Evolutionary conservation across 2,888 invertebrate species (phyloP).

Genomic region (Cephus nigrinus): DNA sequence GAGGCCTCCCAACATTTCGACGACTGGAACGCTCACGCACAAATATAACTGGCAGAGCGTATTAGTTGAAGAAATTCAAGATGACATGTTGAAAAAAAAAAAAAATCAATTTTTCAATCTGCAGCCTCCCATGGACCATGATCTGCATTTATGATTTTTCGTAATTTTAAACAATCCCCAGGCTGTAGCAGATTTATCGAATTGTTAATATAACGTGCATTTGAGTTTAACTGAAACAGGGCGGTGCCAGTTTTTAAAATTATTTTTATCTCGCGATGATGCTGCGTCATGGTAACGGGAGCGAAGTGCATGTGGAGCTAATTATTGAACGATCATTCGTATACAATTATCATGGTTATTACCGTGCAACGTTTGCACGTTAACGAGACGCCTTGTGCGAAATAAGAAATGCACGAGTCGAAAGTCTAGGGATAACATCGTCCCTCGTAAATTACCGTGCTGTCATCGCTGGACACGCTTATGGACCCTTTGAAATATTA

Average conservation of each 20-base stretch:
- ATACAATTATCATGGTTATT: neutral
- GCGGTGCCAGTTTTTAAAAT: neutral
- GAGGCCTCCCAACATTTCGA: neutral
- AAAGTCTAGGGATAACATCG: slow-evolving; percentile 39
- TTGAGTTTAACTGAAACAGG: neutral
- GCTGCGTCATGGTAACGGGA: neutral
- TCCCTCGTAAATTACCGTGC: slow-evolving; percentile 52
- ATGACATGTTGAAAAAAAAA: too few relatives aligned
- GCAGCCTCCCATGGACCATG: neutral
- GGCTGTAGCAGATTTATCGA: neutral
- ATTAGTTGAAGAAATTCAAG: neutral
- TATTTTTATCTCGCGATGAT: neutral
- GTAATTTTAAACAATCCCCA: too few relatives aligned
- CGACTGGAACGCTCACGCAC: neutral
- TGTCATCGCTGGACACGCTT: slow-evolving; percentile 43
- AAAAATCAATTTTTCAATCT: neutral
- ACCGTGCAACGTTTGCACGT: neutral
- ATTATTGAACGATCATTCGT: neutral
- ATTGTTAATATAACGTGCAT: neutral
- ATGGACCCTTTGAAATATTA: slow-evolving; percentile 35
- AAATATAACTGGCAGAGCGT: neutral
- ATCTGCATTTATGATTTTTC: too few relatives aligned
- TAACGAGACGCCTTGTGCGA: neutral
- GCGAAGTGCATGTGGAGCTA: neutral
- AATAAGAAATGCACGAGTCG: neutral